These are phyloP conservation scores for Myotis yumanensis DNA, from an alignment of 2,113 vertebrate species.

Conservation along the genomic window DNA sequence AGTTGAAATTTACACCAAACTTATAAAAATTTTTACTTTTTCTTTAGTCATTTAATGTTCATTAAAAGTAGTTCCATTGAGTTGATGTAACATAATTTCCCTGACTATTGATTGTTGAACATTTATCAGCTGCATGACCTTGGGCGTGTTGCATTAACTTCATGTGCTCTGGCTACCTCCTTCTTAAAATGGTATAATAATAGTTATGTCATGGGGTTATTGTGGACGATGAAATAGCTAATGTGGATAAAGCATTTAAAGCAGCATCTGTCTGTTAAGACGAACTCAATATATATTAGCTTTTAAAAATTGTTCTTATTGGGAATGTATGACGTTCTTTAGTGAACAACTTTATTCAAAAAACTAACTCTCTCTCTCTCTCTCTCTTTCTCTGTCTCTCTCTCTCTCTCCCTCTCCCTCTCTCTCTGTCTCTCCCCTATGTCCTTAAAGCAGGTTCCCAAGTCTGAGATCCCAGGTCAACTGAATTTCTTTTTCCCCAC, in stretches of 20 bases:
- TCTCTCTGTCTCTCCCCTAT: no score
- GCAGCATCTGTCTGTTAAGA: neutral
- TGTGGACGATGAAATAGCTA: constrained; percentile 8
- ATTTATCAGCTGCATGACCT: neutral
- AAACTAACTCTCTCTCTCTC: neutral
- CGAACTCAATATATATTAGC: neutral
- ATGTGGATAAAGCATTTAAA: neutral
- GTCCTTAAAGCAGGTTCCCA: neutral
- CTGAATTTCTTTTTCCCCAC: neutral
- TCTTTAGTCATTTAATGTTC: constrained; percentile 3
- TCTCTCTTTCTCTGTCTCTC: no score
- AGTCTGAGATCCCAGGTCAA: neutral
- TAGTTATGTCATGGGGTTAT: neutral
- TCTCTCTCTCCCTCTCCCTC: neutral
- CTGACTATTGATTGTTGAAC: neutral
- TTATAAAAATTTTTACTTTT: neutral
- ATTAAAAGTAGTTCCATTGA: constrained; percentile 22
- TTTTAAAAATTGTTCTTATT: neutral
- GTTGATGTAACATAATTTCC: neutral
- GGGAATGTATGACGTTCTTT: neutral
- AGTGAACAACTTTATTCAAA: neutral
- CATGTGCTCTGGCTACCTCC: neutral
- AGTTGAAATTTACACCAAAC: neutral
- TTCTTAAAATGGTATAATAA: neutral
- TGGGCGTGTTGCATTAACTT: neutral